These are phyloP conservation scores for Anneissia japonica DNA, from an alignment of 35 echinoderm and acorn worm species.

Conservation along the genomic window DNA sequence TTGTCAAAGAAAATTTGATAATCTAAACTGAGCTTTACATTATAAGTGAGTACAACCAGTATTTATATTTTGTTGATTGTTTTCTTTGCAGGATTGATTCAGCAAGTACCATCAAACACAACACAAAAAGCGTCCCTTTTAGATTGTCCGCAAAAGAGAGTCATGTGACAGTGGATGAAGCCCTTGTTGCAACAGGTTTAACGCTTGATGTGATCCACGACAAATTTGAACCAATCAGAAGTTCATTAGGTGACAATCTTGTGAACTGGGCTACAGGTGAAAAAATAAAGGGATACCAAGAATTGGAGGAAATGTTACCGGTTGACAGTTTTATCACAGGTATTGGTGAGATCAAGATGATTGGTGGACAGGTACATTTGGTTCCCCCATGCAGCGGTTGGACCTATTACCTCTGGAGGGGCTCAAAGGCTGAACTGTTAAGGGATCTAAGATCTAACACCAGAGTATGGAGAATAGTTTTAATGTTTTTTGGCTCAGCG, in stretches of 20 bases:
- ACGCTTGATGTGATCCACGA: slow-evolving; percentile 76
- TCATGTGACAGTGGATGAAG: slow-evolving; percentile 58
- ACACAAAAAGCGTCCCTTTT: slow-evolving; percentile 74
- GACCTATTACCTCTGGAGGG: slow-evolving; percentile 43
- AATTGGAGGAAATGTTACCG: slow-evolving; percentile 78
- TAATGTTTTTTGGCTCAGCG: slow-evolving; percentile 52
- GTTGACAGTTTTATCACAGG: slow-evolving; percentile 73
- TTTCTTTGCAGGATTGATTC: slow-evolving; percentile 74
- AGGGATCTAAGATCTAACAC: slow-evolving; percentile 59
- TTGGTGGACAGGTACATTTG: slow-evolving; percentile 36
- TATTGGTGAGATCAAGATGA: slow-evolving; percentile 68
- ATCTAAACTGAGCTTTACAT: no score
- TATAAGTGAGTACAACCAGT: no score
- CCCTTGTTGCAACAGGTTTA: slow-evolving; percentile 53
- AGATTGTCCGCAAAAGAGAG: slow-evolving; percentile 27
- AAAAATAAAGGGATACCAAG: slow-evolving; percentile 95
- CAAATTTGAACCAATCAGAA: slow-evolving; percentile 64
- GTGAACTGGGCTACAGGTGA: slow-evolving; percentile 96
- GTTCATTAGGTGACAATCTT: slow-evolving; percentile 67
- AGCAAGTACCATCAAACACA: slow-evolving; percentile 62
- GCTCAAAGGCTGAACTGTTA: slow-evolving; percentile 46
- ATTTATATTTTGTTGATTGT: no score
- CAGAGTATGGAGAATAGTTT: slow-evolving; percentile 46
- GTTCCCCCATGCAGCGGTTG: slow-evolving; percentile 50
- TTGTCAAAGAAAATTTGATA: background rate